phyloP scores from a whole-genome alignment of 2,113 vertebrate species.

The Leuciscus idus region DNA sequence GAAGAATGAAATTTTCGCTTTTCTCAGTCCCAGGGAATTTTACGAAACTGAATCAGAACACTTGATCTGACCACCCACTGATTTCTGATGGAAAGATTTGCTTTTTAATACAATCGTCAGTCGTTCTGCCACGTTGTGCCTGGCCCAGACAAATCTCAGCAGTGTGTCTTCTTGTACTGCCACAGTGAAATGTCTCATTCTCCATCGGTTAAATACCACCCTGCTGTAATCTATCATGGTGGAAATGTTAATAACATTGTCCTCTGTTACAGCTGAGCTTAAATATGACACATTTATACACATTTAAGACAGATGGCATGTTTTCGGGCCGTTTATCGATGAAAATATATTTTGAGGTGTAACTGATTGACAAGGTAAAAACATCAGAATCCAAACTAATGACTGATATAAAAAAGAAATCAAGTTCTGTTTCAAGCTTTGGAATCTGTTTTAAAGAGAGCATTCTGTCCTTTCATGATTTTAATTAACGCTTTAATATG shows the following conservation, averaged over 20 bases:
- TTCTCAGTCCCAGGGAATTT: constrained; percentile 70
- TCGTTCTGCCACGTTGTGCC: constrained; percentile 74
- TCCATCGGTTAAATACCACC: constrained; percentile 69
- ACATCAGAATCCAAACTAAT: constrained; percentile 63
- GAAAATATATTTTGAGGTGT: constrained; percentile 34
- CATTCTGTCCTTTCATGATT: constrained; percentile 69
- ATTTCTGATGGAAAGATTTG: constrained; percentile 80
- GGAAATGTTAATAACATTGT: constrained; percentile 69
- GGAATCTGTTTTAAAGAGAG: constrained; percentile 77
- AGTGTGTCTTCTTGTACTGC: constrained; percentile 71
- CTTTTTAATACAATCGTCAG: constrained; percentile 77
- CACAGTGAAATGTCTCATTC: constrained; percentile 71
- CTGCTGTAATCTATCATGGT: constrained; percentile 67
- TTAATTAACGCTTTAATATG: constrained; percentile 84
- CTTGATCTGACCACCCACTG: constrained; percentile 78
- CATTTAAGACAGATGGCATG: constrained; percentile 54
- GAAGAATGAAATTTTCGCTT: constrained; percentile 70
- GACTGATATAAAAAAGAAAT: constrained; percentile 72
- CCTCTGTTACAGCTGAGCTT: constrained; percentile 44
- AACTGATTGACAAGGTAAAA: constrained; percentile 58
- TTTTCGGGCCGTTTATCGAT: constrained; percentile 49
- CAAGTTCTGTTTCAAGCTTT: constrained; percentile 69
- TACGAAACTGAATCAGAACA: constrained; percentile 68
- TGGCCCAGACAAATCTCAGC: constrained; percentile 76
- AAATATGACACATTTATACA: constrained; percentile 39